Conservation (phyloP, 1,140 invertebrate genomes). For the Spodoptera frugiperda region DNA sequence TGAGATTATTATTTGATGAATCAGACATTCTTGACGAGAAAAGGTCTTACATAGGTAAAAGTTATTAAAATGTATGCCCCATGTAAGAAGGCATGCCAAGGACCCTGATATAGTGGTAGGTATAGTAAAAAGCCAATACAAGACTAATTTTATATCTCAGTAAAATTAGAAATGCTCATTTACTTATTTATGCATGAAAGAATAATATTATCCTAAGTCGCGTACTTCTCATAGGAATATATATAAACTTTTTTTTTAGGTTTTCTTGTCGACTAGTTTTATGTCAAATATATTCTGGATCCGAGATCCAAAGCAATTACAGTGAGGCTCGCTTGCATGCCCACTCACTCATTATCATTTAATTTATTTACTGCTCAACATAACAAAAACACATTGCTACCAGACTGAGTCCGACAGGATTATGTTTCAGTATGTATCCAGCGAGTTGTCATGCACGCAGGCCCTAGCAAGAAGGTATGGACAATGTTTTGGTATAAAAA, state of each 20-base stretch:
- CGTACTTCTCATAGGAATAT: conserved; percentile 19
- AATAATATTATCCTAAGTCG: conserved; percentile 17
- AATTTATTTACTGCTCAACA: neutral
- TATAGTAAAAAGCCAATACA: conserved; percentile 32
- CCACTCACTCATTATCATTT: neutral
- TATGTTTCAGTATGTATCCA: neutral
- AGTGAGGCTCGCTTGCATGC: neutral
- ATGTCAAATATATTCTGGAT: conserved; percentile 40
- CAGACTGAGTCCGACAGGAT: neutral
- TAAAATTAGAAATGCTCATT: conserved; percentile 40
- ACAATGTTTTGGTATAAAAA: neutral
- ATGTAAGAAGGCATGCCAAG: conserved; percentile 14
- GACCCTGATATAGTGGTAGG: conserved; percentile 1
- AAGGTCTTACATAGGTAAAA: neutral
- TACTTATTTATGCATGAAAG: conserved; percentile 14
- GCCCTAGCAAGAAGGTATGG: conserved; percentile 8
- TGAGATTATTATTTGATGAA: neutral
- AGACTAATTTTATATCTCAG: conserved; percentile 34
- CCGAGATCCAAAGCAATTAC: conserved; percentile 5
- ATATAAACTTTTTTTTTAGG: conserved; percentile 46
- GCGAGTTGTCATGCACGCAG: neutral
- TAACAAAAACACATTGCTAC: neutral
- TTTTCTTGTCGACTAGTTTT: conserved; percentile 61
- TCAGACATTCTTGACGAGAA: neutral
- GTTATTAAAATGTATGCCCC: neutral